Base-by-base conservation (phyloP, 2,888 invertebrate genomes). In the Drosophila subsilvestris region DNA sequence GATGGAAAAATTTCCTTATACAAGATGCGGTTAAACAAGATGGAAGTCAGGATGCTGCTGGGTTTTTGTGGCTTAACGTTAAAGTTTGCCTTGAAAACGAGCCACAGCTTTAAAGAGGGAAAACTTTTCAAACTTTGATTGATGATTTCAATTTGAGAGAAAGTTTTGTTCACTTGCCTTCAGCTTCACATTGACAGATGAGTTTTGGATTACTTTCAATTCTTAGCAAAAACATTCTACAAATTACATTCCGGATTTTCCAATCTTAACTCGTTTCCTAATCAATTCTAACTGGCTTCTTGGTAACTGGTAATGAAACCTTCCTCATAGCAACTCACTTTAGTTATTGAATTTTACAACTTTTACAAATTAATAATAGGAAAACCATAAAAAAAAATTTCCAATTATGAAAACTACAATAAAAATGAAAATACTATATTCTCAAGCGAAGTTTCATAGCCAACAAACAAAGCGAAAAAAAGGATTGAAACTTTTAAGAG, bases 331-430 rank as follows among this genome's bases (percentile, higher is more conserved):
- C 69, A 14, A 42, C 51, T 68, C 27, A 3, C 69, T 10, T 58
- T 32, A 43, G 59, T 69, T 68, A 68, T 68, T 69, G 51, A 68
- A 59, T 68, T 68, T 69, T 1, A 20, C 42, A 70, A 72, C 62
- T 72, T 70, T 72, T 49, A 44, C 27, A 53, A 42, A 70, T 61
- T 29, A 55, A 56, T 70, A 62, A 54, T 14, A 32, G 32, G 25
- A 54, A 80, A 81, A 86, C 75, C 78, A 69, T n/a, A 22, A 80
- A 65, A 74, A 65, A 84, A 76, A 80, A 84, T 81, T 55, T 67
- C 79, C 87, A 86, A 82, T 86, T 82, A 86, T 86, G 81, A 84
- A 86, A 82, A 82, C 87, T 82, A 82, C 69, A 78, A 84, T 81
- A 74, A 79, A 81, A 86, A 81, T 81, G 87, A 81, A 81, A 87